Evolutionary conservation across 2,113 vertebrate genomes (phyloP).

Genomic region (Larimichthys polyactis): DNA sequence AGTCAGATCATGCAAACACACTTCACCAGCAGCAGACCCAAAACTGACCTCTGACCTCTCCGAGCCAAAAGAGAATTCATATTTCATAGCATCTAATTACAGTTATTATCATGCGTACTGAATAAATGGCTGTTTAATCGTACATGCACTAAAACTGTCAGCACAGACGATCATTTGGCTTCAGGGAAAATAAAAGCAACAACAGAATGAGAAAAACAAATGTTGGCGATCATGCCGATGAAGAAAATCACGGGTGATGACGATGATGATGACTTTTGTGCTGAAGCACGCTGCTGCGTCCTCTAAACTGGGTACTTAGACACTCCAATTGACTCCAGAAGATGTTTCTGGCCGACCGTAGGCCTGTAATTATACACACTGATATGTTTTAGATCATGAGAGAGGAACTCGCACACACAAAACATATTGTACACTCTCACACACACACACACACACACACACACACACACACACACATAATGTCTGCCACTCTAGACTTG

Average conservation of each 20-base stretch:
- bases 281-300: constrained; percentile 40
- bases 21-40: too few relatives aligned
- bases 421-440: constrained; percentile 14
- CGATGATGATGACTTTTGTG: constrained; percentile 34
- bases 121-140: too few relatives aligned
- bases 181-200: constrained; percentile 12
- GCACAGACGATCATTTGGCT: background rate
- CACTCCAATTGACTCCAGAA: constrained; percentile 65
- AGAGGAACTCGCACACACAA: constrained; percentile 31
- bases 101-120: too few relatives aligned
- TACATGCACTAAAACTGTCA: too few relatives aligned
- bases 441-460: constrained; percentile 21
- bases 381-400: constrained; percentile 73
- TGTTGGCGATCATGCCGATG: constrained; percentile 17
- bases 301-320: constrained; percentile 60
- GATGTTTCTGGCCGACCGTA: constrained; percentile 66
- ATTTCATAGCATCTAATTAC: too few relatives aligned
- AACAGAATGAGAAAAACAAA: background rate
- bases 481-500: constrained; percentile 69
- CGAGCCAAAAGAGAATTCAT: too few relatives aligned
- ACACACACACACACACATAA: constrained; percentile 18
- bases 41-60: too few relatives aligned
- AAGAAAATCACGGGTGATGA: constrained; percentile 4
- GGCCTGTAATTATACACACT: constrained; percentile 74
- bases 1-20: too few relatives aligned